phyloP scores from a whole-genome alignment of 2,888 invertebrate genomes.

The Ariolimax columbianus region DNA sequence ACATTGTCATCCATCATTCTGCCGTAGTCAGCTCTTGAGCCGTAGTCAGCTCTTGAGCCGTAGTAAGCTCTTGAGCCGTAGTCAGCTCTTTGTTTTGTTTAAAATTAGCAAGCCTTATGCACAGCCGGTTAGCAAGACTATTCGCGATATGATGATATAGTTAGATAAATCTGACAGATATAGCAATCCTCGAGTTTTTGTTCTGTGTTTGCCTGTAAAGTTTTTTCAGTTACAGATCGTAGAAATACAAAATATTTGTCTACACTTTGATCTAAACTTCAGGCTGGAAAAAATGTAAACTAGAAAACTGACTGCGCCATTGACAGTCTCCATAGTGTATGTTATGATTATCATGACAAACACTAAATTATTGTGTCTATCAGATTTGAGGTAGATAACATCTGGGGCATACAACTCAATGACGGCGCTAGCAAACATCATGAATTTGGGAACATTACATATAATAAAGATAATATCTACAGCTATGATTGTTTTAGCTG shows the following conservation, averaged over 20 bases:
- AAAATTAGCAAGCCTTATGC: too few relatives aligned
- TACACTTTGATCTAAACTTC: not conserved
- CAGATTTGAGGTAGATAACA: too few relatives aligned
- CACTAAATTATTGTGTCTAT: not conserved
- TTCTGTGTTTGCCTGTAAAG: too few relatives aligned
- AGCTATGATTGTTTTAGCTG: not conserved
- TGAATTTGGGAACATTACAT: slow-evolving; percentile 18
- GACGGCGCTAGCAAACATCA: not conserved
- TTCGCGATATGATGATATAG: too few relatives aligned
- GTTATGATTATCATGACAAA: not conserved
- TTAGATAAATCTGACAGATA: too few relatives aligned
- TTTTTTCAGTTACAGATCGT: not conserved
- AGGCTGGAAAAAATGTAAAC: not conserved
- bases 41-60: too few relatives aligned
- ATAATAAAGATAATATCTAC: slow-evolving; percentile 10
- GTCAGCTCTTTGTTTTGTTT: too few relatives aligned
- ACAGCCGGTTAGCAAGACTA: too few relatives aligned
- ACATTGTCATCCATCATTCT: too few relatives aligned
- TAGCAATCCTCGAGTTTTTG: too few relatives aligned
- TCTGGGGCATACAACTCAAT: not conserved
- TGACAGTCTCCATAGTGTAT: not conserved
- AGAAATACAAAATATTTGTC: not conserved
- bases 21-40: too few relatives aligned
- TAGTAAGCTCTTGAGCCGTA: too few relatives aligned
- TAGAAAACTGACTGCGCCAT: not conserved